Evolutionary conservation across 1,140 invertebrate genomes (phyloP).

Genomic region (Drosophila sucinea): DNA sequence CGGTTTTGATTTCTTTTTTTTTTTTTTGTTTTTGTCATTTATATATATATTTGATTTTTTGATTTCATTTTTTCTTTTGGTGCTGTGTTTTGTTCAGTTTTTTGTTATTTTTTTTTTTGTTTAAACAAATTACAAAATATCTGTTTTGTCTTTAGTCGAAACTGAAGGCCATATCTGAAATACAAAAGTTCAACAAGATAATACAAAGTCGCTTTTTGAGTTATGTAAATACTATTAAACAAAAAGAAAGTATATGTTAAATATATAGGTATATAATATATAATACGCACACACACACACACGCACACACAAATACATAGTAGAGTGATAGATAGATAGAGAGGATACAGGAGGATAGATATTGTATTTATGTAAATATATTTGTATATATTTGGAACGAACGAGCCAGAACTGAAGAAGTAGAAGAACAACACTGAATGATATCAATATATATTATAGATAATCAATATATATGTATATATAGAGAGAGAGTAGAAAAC

Average conservation of each 20-base stretch:
- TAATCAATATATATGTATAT: slow-evolving; percentile 37
- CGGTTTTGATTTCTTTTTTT: slow-evolving; percentile 42
- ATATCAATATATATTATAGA: slow-evolving; percentile 60
- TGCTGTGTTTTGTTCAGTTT: slow-evolving; percentile 43
- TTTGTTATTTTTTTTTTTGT: slow-evolving; percentile 42
- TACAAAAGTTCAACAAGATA: slow-evolving; percentile 78
- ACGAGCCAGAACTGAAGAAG: slow-evolving; percentile 70
- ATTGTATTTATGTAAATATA: slow-evolving; percentile 33
- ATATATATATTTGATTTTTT: slow-evolving; percentile 33
- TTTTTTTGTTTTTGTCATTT: slow-evolving; percentile 44
- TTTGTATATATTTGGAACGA: slow-evolving; percentile 60
- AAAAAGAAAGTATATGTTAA: slow-evolving; percentile 25
- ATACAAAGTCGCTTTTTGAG: slow-evolving; percentile 58
- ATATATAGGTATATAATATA: slow-evolving; percentile 34
- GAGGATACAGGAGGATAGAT: slow-evolving; percentile 38
- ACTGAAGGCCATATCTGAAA: slow-evolving; percentile 83
- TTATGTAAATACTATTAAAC: slow-evolving; percentile 32
- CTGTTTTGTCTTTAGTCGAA: slow-evolving; percentile 75
- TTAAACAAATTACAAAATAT: slow-evolving; percentile 74
- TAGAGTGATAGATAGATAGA: slow-evolving; percentile 36
- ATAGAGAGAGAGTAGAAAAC: slow-evolving; percentile 50
- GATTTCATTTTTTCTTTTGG: slow-evolving; percentile 46
- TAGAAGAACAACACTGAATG: slow-evolving; percentile 55
- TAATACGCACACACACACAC: slow-evolving; percentile 55
- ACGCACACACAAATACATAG: slow-evolving; percentile 30